Conservation (phyloP, 2,797 vertebrate species). For the Odontamblyopus lacepedii region DNA sequence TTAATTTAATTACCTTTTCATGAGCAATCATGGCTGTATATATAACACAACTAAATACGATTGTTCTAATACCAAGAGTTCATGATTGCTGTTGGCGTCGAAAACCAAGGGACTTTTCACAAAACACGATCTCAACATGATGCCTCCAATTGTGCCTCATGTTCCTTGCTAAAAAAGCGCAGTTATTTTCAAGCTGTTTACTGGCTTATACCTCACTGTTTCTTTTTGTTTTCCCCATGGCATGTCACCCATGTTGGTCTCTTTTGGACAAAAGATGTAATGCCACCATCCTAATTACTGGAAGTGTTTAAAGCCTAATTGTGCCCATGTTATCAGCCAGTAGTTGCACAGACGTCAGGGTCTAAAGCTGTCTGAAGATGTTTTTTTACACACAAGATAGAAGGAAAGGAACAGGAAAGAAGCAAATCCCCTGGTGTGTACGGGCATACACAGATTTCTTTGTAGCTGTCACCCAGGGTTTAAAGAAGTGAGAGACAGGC, state of each 20-base stretch:
- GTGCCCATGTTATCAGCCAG: conserved; percentile 49
- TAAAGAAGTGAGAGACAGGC: conserved; percentile 36
- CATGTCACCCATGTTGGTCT: conserved; percentile 28
- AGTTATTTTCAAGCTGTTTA: conserved; percentile 49
- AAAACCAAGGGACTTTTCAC: conserved; percentile 33
- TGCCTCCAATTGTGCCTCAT: conserved; percentile 39
- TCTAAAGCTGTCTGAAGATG: conserved; percentile 43
- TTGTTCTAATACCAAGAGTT: conserved; percentile 41
- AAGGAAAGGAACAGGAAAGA: conserved; percentile 19
- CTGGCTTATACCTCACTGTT: conserved; percentile 36
- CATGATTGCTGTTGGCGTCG: conserved; percentile 32
- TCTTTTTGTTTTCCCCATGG: conserved; percentile 29
- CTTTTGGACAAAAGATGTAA: conserved; percentile 38
- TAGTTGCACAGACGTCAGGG: conserved; percentile 34
- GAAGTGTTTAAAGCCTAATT: conserved; percentile 50
- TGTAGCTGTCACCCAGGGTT: conserved; percentile 51
- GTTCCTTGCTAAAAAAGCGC: conserved; percentile 48
- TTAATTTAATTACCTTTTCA: conserved; percentile 38
- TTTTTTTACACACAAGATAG: conserved; percentile 33
- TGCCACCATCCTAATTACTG: conserved; percentile 42
- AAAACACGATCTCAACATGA: conserved; percentile 23
- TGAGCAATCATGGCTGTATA: conserved; percentile 36
- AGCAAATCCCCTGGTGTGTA: conserved; percentile 30
- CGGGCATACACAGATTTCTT: conserved; percentile 41
- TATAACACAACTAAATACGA: conserved; percentile 22